A percentile compares a stretch with the other conserved stretches of the same genome.
Evolutionary conservation across 1,140 invertebrate genomes (phyloP).

Genomic region (Pygmarrhopalites habei): DNA sequence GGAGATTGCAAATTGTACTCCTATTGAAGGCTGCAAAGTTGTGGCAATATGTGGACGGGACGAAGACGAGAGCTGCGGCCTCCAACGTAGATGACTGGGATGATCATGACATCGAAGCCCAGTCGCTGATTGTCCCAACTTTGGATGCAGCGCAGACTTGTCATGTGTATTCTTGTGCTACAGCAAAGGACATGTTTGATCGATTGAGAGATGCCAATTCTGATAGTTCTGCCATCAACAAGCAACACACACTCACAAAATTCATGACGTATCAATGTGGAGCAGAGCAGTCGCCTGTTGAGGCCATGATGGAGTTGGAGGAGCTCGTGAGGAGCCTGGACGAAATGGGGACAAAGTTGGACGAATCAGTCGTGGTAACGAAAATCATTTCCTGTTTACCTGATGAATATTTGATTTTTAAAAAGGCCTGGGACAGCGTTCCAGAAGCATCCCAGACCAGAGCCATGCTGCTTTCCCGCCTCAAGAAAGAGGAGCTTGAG

Average conservation of each 20-base stretch:
- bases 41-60: no score
- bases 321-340: not conserved
- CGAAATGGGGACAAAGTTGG: not conserved
- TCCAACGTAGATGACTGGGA: no score
- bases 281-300: not conserved
- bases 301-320: not conserved
- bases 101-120: not conserved
- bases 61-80: no score
- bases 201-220: not conserved
- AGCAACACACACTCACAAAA: no score
- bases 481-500: constrained; percentile 1
- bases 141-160: not conserved
- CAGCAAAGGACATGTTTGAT: not conserved
- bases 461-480: not conserved
- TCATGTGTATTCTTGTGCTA: not conserved
- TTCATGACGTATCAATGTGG: no score
- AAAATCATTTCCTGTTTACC: constrained; percentile 3
- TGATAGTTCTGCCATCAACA: not conserved
- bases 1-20: not conserved
- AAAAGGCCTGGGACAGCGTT: constrained; percentile 7
- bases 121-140: not conserved
- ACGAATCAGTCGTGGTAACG: not conserved
- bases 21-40: not conserved
- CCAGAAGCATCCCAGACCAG: no score
- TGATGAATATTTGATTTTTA: constrained; percentile 7